Evolutionary conservation across 92 coral and sea anemone species (phyloP), one percentile per base, ranked within the genome.

Genomic region (Parazoanthus swiftii): DNA sequence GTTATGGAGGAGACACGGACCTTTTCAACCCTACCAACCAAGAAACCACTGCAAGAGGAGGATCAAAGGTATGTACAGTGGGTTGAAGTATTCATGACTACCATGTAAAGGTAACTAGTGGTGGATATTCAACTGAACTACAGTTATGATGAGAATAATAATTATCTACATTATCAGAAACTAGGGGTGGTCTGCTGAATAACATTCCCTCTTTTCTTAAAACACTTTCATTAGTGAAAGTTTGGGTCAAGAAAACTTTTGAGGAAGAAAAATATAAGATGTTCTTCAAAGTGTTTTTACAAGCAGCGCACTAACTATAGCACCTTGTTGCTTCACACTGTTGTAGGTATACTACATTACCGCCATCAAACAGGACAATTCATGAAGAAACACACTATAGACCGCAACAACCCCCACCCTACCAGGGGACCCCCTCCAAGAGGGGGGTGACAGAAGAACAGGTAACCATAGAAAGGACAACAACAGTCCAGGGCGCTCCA

Each of bases 1-100:
- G 89, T 89, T 3, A 89, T 86, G 8, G 95, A 94, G 25, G 98
- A 93, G 35, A 86, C 86, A 6, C 86, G 92, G 59, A 88, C 91
- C 70, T 89, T 90, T 18, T 86, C 94, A 2, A 89, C 90, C 3
- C 92, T 95, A 21, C 92, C 90, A 36, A 81, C 85, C 8, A 91
- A 92, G 90, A 91, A 91, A 72, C 86, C 92, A 44, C 79, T 77
- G n/a, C 81, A 86, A 8, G 94, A 92, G 54, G 96, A 88, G 56
- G 94, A 92, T 8, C 79, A 89, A 13, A 89, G 81, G 85, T 92
- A 82, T 1, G 21, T 8, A 44, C 13, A 39, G 36, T 26, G 14
- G 3, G 0, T 23, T 70, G 74, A n/a, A 54, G 14, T 29, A 29
- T 29, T 29, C 59, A 54, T 54, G 59, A 18, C 16, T 54, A 0